These are phyloP conservation scores for Tenrec ecaudatus DNA, from an alignment of 2,113 vertebrate species.

Conservation along the genomic window DNA sequence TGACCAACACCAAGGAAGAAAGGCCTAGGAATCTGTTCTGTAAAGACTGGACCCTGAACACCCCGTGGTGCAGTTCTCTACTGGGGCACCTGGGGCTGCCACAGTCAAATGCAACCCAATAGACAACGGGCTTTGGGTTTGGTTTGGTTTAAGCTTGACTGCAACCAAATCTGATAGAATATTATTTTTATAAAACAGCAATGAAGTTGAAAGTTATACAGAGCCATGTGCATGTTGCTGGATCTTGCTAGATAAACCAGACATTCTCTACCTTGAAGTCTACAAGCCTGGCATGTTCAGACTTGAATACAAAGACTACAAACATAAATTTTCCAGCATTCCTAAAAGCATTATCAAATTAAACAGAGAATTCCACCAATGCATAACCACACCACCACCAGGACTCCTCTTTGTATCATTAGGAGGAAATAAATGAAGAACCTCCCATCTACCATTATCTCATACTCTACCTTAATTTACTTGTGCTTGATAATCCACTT, in stretches of 20 bases:
- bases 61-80: no score
- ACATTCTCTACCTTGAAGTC: not conserved
- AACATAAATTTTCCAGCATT: conserved; percentile 3
- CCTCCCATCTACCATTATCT: not conserved
- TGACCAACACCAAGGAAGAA: no score
- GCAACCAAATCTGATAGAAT: no score
- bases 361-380: not conserved
- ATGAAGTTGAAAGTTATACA: conserved; percentile 19
- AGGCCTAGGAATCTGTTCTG: no score
- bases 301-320: conserved; percentile 28
- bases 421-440: conserved; percentile 36
- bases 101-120: no score
- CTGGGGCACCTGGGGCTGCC: no score
- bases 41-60: no score
- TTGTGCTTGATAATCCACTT: conserved; percentile 89
- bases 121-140: no score
- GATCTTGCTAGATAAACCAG: not conserved
- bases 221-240: not conserved
- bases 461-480: conserved; percentile 88
- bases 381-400: no score
- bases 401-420: conserved; percentile 45
- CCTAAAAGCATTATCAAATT: conserved; percentile 14
- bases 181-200: conserved; percentile 27
- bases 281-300: conserved; percentile 8
- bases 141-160: no score